A percentile compares a stretch with the other conserved stretches of the same genome.
Evolutionary conservation across 2,797 vertebrate species (phyloP).

Genomic region (Helarctos malayanus): DNA sequence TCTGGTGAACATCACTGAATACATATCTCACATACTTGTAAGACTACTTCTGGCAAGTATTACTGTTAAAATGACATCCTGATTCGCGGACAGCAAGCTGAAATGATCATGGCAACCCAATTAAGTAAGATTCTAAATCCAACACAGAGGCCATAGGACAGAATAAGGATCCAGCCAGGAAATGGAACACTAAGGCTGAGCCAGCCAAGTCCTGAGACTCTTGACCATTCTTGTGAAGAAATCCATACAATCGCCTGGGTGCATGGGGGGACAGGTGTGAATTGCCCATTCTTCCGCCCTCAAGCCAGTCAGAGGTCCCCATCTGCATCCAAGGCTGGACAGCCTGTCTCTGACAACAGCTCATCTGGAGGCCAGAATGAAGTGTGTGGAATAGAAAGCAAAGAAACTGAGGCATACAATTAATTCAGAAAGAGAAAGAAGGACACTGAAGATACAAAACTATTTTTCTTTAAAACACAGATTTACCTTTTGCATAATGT

Average conservation of each 20-base stretch:
- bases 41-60: not conserved
- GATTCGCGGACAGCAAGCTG: not conserved
- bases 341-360: constrained; percentile 10
- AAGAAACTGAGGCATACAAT: not conserved
- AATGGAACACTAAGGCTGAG: not conserved
- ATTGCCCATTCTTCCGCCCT: not conserved
- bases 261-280: not conserved
- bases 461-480: not conserved
- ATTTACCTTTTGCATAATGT: constrained; percentile 91
- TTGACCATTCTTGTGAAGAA: not conserved
- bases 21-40: not conserved
- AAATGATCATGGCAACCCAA: not conserved
- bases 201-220: not conserved
- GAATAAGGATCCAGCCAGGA: not conserved
- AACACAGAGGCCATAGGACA: not conserved
- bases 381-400: not conserved
- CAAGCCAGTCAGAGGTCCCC: not conserved
- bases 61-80: not conserved
- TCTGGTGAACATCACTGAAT: not conserved
- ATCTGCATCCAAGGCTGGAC: not conserved
- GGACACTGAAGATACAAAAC: not conserved
- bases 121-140: not conserved
- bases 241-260: not conserved
- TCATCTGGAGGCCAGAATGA: not conserved
- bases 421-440: not conserved